phyloP scores from a whole-genome alignment of 1,140 invertebrate species.

The Pomacea maculata region DNA sequence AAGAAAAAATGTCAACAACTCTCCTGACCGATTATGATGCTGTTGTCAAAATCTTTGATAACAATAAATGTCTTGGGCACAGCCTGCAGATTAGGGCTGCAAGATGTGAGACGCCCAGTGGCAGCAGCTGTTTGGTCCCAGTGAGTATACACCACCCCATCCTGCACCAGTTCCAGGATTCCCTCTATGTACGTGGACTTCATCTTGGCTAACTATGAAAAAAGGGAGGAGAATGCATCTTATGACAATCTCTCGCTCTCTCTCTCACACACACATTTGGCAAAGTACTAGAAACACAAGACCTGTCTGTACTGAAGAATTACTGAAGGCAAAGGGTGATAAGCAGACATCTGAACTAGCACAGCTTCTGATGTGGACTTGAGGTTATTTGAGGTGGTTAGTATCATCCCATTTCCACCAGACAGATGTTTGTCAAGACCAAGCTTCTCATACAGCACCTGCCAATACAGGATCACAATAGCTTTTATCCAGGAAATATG shows the following conservation, averaged over 20 bases:
- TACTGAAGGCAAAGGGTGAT: constrained; percentile 69
- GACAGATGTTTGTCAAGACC: constrained; percentile 67
- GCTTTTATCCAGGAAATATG: neutral
- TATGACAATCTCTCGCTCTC: neutral
- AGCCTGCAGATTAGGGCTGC: constrained; percentile 72
- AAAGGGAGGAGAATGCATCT: neutral
- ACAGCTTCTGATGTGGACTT: constrained; percentile 71
- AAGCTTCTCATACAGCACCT: constrained; percentile 70
- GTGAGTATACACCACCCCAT: constrained; percentile 65
- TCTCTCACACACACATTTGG: neutral
- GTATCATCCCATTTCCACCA: constrained; percentile 60
- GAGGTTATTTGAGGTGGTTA: constrained; percentile 65
- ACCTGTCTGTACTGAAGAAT: constrained; percentile 66
- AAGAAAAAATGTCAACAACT: neutral
- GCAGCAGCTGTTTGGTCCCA: constrained; percentile 72
- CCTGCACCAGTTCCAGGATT: constrained; percentile 65
- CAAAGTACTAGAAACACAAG: neutral
- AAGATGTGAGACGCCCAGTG: constrained; percentile 71
- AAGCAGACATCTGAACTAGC: constrained; percentile 63
- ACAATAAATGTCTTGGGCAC: constrained; percentile 69
- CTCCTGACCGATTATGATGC: constrained; percentile 45
- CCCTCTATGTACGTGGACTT: constrained; percentile 72
- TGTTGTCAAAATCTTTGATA: constrained; percentile 46
- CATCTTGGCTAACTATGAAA: constrained; percentile 66
- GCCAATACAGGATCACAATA: constrained; percentile 11